Evolutionary conservation across 2,113 vertebrate genomes (phyloP), one percentile per base, ranked within the genome.

Genomic region (Lamprotornis superbus): DNA sequence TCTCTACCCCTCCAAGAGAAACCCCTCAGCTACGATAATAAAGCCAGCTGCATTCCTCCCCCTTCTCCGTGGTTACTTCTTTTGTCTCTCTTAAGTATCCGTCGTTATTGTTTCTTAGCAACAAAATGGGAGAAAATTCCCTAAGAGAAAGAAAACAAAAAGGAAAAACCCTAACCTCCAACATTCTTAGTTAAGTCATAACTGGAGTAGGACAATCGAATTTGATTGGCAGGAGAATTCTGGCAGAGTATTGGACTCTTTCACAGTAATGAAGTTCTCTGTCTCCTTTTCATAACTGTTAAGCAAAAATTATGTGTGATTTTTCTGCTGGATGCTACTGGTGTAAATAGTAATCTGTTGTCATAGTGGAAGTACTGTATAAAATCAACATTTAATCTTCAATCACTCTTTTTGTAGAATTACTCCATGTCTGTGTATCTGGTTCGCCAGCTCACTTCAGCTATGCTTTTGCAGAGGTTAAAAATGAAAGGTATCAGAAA

Each of bases 401-500:
- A 89, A 92, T 89, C n/a, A 19, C 65, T 96, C 90, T 94, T 67
- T 97, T 97, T 98, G 61, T 97, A 99, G 99, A 99, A 98, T 79
- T 99, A 99, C 80, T 99, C 99, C 40, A 98, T 99, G 98, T 99
- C 99, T 68, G 99, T 99, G 68, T 99, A 99, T 97, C 98, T 99
- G 39, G 99, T 99, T 87, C 98, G 99, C 57, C 99, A 99, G 95
- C 98, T 99, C 78, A 99, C 99, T 2, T 99, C 99, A 16, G 98
- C 99, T 4, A 98, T 99, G 97, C 98, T 99, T 83, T 93, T 99
- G 85, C 99, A 99, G 97, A 98, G 99, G 92, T 98, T 99, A 89
- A 98, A 98, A 97, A 98, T 99, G 98, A 99, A 99, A 98, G 99
- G 99, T 88, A 99, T 99, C 97, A 97, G 99, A 94, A 99, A 99